Evolutionary conservation across 2,113 vertebrate genomes (phyloP).

Genomic region (Anolis carolinensis): DNA sequence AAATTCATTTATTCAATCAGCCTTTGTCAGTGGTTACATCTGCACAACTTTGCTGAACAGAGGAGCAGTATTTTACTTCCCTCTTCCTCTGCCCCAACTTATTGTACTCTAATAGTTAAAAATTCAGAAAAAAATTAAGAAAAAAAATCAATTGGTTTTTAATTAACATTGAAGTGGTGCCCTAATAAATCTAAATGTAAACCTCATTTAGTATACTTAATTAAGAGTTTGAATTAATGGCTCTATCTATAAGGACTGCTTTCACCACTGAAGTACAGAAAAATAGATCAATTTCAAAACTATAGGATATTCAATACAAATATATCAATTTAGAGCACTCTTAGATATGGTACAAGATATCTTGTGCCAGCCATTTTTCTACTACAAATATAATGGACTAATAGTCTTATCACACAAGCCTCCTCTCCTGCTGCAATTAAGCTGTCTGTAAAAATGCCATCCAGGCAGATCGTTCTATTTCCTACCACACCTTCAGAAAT

Average conservation of each 20-base stretch:
- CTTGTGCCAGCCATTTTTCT: not conserved
- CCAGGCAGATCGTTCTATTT: too few species aligned
- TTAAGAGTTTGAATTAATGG: conserved; percentile 54
- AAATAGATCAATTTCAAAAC: conserved; percentile 54
- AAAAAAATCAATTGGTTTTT: conserved; percentile 63
- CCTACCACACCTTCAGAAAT: too few species aligned
- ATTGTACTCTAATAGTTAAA: conserved; percentile 34
- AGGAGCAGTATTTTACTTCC: not conserved
- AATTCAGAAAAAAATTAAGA: conserved; percentile 57
- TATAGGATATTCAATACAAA: conserved; percentile 58
- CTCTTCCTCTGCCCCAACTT: conserved; percentile 16
- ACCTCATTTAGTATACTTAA: conserved; percentile 63
- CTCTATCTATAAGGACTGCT: conserved; percentile 54
- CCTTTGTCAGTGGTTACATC: conserved; percentile 14
- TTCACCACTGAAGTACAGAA: conserved; percentile 46
- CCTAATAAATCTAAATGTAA: conserved; percentile 68
- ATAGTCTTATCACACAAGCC: not conserved
- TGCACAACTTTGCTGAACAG: conserved; percentile 25
- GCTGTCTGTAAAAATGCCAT: too few species aligned
- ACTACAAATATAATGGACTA: not conserved
- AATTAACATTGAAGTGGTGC: conserved; percentile 59
- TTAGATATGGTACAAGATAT: not conserved
- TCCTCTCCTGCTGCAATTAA: too few species aligned
- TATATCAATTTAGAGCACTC: conserved; percentile 21
- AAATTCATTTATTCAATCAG: conserved; percentile 12